Conservation (phyloP, 2,888 invertebrate species). For the Sesia bembeciformis region DNA sequence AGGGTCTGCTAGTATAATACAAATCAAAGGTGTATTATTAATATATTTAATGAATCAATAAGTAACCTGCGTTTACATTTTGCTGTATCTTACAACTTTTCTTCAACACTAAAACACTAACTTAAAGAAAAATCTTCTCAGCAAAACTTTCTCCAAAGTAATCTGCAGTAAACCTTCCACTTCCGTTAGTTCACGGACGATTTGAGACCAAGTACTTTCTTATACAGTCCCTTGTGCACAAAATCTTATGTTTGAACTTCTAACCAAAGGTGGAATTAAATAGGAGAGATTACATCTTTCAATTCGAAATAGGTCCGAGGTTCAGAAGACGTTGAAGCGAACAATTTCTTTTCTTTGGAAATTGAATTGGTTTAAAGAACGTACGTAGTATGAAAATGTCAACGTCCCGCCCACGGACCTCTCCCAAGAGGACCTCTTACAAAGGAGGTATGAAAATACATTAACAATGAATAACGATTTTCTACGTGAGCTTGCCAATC, state of each 20-base stretch:
- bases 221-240: conserved; percentile 14
- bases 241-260: conserved; percentile 10
- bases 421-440: not conserved
- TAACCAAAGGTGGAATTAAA: conserved; percentile 20
- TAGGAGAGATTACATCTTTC: conserved; percentile 47
- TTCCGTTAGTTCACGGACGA: conserved; percentile 14
- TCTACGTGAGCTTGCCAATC: not conserved
- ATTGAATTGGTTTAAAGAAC: conserved; percentile 2
- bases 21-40: too few species aligned
- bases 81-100: conserved; percentile 13
- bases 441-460: not conserved
- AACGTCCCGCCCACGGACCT: not conserved
- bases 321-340: conserved; percentile 3
- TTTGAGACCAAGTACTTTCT: conserved; percentile 22
- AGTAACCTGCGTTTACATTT: too few species aligned
- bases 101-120: conserved; percentile 22
- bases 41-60: too few species aligned
- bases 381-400: not conserved
- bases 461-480: not conserved
- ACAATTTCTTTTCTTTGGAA: conserved; percentile 1
- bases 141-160: conserved; percentile 17
- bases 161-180: conserved; percentile 31
- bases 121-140: conserved; percentile 16
- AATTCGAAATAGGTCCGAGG: conserved; percentile 33
- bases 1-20: too few species aligned